Conservation (phyloP, 2,888 invertebrate genomes). For the Ectemnius continuus region DNA sequence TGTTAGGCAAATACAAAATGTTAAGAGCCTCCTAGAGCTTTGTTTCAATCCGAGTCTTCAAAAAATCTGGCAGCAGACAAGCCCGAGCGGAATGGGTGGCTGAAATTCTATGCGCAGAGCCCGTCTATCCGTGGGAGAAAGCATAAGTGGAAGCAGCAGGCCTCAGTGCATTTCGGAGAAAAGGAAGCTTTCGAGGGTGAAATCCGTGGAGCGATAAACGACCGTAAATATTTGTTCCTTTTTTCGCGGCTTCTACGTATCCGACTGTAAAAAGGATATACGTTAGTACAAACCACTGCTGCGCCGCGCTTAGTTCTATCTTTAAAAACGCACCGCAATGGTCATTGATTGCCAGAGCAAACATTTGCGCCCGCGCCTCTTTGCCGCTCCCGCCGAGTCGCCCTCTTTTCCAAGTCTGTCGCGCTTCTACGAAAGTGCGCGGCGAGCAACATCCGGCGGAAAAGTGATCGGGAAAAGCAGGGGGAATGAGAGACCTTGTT, state of each 20-base stretch:
- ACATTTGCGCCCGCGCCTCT: neutral
- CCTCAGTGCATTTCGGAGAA: neutral
- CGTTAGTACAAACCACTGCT: neutral
- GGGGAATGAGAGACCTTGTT: too few relatives aligned
- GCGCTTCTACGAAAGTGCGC: conserved; percentile 15
- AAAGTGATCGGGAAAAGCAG: conserved; percentile 11
- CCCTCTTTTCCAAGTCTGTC: neutral
- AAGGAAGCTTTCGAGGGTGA: conserved; percentile 18
- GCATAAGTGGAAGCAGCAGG: neutral
- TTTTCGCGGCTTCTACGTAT: conserved; percentile 22
- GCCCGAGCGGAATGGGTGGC: neutral
- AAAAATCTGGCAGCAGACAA: too few relatives aligned
- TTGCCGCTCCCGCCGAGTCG: too few relatives aligned
- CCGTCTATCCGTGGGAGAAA: neutral
- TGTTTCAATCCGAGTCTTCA: too few relatives aligned
- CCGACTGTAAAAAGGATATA: conserved; percentile 13
- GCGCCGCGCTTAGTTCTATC: neutral
- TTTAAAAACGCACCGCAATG: neutral
- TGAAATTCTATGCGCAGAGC: conserved; percentile 4
- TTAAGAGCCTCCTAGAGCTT: too few relatives aligned
- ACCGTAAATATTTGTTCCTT: conserved; percentile 40
- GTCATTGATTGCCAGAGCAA: conserved; percentile 6
- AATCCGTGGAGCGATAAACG: conserved; percentile 41
- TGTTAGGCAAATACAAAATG: too few relatives aligned
- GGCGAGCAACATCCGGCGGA: conserved; percentile 12